Evolutionary conservation across 2,797 vertebrate species (phyloP).

Genomic region (Myotis planiceps): DNA sequence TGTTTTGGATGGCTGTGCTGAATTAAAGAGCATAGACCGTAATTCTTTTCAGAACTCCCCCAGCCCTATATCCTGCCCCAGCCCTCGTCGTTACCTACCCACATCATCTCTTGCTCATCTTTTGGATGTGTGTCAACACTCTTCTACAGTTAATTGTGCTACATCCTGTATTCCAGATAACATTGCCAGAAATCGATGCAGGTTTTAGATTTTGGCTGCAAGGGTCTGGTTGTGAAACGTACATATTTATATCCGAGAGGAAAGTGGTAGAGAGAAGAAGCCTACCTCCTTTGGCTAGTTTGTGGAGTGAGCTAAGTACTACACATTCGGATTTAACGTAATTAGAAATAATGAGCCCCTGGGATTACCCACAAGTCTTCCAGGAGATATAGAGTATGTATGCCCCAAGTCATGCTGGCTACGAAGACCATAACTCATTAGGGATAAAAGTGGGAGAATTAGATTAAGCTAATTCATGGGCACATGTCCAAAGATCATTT

Average conservation of each 20-base stretch:
- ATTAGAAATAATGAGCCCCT: slow-evolving; percentile 56
- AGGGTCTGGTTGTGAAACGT: slow-evolving; percentile 50
- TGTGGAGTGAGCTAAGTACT: background rate
- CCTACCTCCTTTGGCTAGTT: slow-evolving; percentile 35
- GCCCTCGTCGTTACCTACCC: background rate
- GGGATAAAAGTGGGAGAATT: slow-evolving; percentile 45
- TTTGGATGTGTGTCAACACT: background rate
- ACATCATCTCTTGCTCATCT: slow-evolving; percentile 32
- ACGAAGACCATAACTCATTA: slow-evolving; percentile 30
- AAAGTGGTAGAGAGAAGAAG: background rate
- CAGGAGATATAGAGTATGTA: background rate
- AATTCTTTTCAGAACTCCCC: background rate
- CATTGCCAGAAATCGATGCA: slow-evolving; percentile 51
- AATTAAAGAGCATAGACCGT: accelerated
- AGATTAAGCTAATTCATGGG: slow-evolving; percentile 26
- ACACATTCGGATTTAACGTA: slow-evolving; percentile 23
- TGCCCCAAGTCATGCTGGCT: slow-evolving; percentile 8
- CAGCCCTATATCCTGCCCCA: background rate
- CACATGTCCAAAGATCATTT: slow-evolving; percentile 19
- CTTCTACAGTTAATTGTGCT: background rate
- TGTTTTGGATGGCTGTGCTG: background rate
- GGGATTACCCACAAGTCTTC: slow-evolving; percentile 20
- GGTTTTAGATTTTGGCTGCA: slow-evolving; percentile 39
- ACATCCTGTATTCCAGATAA: slow-evolving; percentile 56
- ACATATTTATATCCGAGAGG: slow-evolving; percentile 23